Base-by-base conservation (phyloP, 1,140 invertebrate genomes). In the Bursaphelenchus mucronatus region DNA sequence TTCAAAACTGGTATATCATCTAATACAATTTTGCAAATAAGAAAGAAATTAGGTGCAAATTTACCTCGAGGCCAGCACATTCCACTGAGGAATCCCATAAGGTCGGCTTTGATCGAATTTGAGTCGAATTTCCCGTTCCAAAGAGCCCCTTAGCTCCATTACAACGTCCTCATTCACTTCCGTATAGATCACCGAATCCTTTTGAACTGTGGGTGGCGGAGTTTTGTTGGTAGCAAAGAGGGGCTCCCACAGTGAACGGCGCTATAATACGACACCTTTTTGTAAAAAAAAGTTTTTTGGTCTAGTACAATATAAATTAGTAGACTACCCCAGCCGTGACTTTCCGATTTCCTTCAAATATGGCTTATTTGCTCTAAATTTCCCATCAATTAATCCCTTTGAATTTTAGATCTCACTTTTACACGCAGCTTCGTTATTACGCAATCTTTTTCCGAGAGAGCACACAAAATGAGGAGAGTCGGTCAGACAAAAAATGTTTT, bases 31-130 rank as follows among this genome's bases (percentile, higher is more conserved):
- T 61, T 17, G 3, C 8, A 55, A 17, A 7, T 21, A 57, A 43
- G 15, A 3, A 58, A 50, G n/a, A 15, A 56, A 61, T 3, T 61
- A 6, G 8, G 8, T 8, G 7, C 1, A 43, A 68, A 68, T 54
- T 47, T 49, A 73, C 73, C 73, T 73, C 15, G 73, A 76, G 10
- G 74, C 71, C 46, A 73, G 47, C 40, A 76, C 40, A 76, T 74
- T 74, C 71, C 71, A 74, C 21, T 74, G 71, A 10, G 71, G 71
- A 40, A 74, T 76, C n/a, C 49, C 74, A 44, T 71, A 68, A 19
- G 50, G 74, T 6, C 71, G 44, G 7, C 54, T 43, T 63, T 74
- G 55, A 65, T 74, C 71, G 30, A 74, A 71, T 8, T 57, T 13
- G 9, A 76, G 47, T 8, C 61, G 52, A 30, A 74, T 77, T 66